Evolutionary conservation across 2,888 invertebrate species (phyloP).

Genomic region (Acleris emargana): DNA sequence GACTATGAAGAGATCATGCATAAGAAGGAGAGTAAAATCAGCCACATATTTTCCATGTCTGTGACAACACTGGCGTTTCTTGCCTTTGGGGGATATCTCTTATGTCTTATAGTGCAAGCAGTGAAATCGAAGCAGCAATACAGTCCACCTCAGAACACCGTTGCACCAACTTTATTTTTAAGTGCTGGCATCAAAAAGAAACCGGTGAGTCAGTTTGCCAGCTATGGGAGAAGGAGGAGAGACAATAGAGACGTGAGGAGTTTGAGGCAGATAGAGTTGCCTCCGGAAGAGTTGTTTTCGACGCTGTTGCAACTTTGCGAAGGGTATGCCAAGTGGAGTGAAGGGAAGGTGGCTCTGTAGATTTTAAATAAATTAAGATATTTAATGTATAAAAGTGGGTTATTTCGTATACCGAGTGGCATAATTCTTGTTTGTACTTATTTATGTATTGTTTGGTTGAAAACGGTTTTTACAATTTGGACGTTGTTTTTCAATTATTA

Average conservation of each 20-base stretch:
- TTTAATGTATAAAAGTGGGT: no score
- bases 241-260: conserved; percentile 50
- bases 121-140: conserved; percentile 85
- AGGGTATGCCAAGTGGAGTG: conserved; percentile 81
- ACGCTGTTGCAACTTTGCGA: conserved; percentile 81
- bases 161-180: conserved; percentile 64
- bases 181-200: conserved; percentile 74
- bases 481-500: no score
- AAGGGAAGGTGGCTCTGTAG: conserved; percentile 38
- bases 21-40: conserved; percentile 84
- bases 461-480: no score
- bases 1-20: conserved; percentile 79
- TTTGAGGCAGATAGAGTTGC: conserved; percentile 55
- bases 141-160: conserved; percentile 52
- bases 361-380: neutral
- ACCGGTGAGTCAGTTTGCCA: conserved; percentile 67
- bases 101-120: conserved; percentile 90
- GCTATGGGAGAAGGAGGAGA: conserved; percentile 66
- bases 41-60: conserved; percentile 90
- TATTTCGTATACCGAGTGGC: no score
- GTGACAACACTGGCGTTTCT: conserved; percentile 91
- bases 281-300: conserved; percentile 77
- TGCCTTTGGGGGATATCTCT: conserved; percentile 92
- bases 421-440: no score
- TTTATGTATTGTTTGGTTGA: no score